A percentile compares a stretch with the other conserved stretches of the same genome.
These are phyloP conservation scores for Panthera uncia DNA, from an alignment of 2,113 vertebrate species.

Conservation along the genomic window DNA sequence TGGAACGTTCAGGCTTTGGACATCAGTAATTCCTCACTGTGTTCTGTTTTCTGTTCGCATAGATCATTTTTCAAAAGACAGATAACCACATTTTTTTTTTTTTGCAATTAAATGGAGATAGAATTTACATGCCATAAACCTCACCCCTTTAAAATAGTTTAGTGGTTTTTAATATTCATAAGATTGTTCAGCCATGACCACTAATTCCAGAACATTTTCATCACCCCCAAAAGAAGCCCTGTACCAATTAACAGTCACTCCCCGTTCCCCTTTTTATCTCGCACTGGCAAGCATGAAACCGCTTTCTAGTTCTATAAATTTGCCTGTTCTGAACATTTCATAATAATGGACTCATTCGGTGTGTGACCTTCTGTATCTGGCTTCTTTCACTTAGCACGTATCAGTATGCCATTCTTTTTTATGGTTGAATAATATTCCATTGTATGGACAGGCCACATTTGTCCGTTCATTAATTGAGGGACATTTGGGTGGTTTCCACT, in stretches of 20 bases:
- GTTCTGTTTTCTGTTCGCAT: background rate
- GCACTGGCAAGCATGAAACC: background rate
- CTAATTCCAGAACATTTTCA: conserved; percentile 11
- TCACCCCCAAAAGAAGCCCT: background rate
- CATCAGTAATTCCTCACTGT: background rate
- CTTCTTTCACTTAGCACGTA: background rate
- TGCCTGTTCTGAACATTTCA: background rate
- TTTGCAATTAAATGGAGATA: background rate
- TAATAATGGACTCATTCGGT: background rate
- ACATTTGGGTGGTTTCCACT: background rate
- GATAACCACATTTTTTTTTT: background rate
- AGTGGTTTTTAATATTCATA: background rate
- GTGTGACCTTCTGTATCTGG: background rate
- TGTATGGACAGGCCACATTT: background rate
- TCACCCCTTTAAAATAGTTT: background rate
- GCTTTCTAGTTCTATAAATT: background rate
- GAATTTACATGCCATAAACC: background rate
- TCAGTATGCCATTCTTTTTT: background rate
- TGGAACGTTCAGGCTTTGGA: background rate
- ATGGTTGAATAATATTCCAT: background rate
- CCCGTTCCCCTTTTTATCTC: background rate
- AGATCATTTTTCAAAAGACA: background rate
- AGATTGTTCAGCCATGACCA: background rate
- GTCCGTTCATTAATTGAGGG: background rate
- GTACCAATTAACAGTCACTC: background rate